phyloP scores from a whole-genome alignment of 1,140 invertebrate species.

The Plutomurus gul region DNA sequence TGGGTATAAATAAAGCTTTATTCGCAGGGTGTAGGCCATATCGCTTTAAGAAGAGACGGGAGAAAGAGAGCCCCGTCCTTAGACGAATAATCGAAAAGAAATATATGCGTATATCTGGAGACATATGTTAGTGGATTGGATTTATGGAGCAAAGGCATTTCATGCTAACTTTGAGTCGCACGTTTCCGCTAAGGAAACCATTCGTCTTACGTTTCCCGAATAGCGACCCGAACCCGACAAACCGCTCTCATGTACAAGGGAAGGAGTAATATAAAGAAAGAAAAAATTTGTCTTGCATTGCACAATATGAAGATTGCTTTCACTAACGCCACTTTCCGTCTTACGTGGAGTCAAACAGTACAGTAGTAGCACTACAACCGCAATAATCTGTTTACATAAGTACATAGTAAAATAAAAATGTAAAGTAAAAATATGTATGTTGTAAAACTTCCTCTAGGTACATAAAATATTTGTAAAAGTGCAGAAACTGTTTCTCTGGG shows the following conservation, averaged over 20 bases:
- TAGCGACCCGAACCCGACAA: neutral
- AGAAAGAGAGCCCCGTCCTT: neutral
- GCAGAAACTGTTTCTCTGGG: too few species aligned
- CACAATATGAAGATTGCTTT: too few species aligned
- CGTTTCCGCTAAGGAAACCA: conserved; percentile 46
- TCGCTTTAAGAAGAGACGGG: neutral
- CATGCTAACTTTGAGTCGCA: conserved; percentile 46
- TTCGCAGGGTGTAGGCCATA: neutral
- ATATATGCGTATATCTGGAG: conserved; percentile 34
- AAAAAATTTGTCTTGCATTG: too few species aligned
- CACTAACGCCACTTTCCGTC: too few species aligned
- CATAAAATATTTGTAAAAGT: too few species aligned
- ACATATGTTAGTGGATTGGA: conserved; percentile 43
- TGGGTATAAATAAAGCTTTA: neutral
- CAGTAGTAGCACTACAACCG: too few species aligned
- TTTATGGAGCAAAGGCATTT: conserved; percentile 40
- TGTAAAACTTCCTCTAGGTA: too few species aligned
- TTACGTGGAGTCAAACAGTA: too few species aligned
- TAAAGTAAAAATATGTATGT: too few species aligned
- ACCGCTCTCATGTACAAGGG: conserved; percentile 3
- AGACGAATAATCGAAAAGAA: conserved; percentile 41
- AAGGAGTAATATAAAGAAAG: neutral
- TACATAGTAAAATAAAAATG: too few species aligned
- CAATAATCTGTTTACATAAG: too few species aligned
- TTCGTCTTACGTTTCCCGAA: conserved; percentile 42